Evolutionary conservation across 2,888 invertebrate species (phyloP), one percentile per base, ranked within the genome.

Genomic region (Panzeria rudis): DNA sequence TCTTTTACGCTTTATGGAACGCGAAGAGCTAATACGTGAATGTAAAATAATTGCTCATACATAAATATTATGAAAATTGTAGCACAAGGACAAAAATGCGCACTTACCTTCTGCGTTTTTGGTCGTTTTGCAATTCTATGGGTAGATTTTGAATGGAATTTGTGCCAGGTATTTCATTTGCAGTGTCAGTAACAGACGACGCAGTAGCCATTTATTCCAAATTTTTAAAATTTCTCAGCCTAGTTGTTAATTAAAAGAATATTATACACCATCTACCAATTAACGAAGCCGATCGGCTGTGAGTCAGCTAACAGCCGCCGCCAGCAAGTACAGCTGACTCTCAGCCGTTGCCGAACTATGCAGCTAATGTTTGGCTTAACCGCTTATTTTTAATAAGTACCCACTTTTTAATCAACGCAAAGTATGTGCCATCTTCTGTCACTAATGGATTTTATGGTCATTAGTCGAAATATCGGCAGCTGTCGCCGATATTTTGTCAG

Each of bases 1-100:
- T 88, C 98, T 96, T 89, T 97, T 96, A 0, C 99, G 94, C 92
- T 98, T 99, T 89, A 99, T 98, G 1, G 98, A 98, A 81, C 99
- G 94, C 35, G 97, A 97, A 13, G 98, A 98, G 92, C 98, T 97
- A 90, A 90, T 92, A 4, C 7, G 8, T 75, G 54, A 35, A 50
- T 9, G 41, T 61, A 50, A 13, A 11, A 17, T 50, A 66, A 6
- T 61, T 11, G 1, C 38, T 3, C 11, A 38, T 41, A 61, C 5
- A 13, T 20, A 35, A 3, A 59, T 54, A 50, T 69, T 38, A 13
- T 41, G 47, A 38, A 61, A 52, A 41, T 5, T 44, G 56, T 32
- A 41, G 5, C 41, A 17, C n/a, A 13, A 29, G 29, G 2, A 29
- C 3, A 29, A n/a, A 23, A n/a, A 50, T 17, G 47, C n/a, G 15